Base-by-base conservation (phyloP, 2,797 vertebrate species). In the Danio aesculapii region DNA sequence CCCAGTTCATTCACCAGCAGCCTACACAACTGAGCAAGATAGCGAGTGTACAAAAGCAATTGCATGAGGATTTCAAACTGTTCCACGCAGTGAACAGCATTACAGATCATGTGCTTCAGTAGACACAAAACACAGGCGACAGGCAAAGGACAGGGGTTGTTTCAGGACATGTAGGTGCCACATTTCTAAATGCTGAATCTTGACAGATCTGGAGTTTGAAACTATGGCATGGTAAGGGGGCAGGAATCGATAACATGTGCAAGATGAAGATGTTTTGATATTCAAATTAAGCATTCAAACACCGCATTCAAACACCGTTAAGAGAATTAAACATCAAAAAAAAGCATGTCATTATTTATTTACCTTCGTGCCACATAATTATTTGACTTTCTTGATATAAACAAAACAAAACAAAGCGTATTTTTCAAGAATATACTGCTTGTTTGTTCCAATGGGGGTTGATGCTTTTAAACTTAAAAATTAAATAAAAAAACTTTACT, bases 101-200 rank as follows among this genome's bases (percentile, higher is more conserved):
- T 66, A 13, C 62, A 76, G 50, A 66, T 66, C 39, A 76, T 55
- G 41, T 55, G 61, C 61, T 55, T 76, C 74, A 76, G 41, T 8
- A 76, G 12, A 76, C 8, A 64, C 39, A 55, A 16, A 55, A 19
- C 50, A 17, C 49, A 64, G 12, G 14, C 49, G 5, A n/a, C 17
- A 55, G 11, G 53, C 8, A 76, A 41, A 44, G 50, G 49, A 21
- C 39, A 13, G n/a, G 50, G 17, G 13, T 21, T 66, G 50, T 46
- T 66, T 66, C 7, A 66, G 50, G 50, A 19, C 61, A 53, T 41
- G 39, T 50, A 67, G 17, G 14, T 55, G 17, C 41, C 50, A 57
- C 49, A 13, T 55, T 71, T 21, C 21, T 19, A 43, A 50, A 70
- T 44, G 13, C 70, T 21, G 6, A 79, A 57, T 8, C 39, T n/a